Evolutionary conservation across 92 coral and sea anemone genomes (phyloP), one percentile per base, ranked within the genome.

Genomic region (Porites rus): DNA sequence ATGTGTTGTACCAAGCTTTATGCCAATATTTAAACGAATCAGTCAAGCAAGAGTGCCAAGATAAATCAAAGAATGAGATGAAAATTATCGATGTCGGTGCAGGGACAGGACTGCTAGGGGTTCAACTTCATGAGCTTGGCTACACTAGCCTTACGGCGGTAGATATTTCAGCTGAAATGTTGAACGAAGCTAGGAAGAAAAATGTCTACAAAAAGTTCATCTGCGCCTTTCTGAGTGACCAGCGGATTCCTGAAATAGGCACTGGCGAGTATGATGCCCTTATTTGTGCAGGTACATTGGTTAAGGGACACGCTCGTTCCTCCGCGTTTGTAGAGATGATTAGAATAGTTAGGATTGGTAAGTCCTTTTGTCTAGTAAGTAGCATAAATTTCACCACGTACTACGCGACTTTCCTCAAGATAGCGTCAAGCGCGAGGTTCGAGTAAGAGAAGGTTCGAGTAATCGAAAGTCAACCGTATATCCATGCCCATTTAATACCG

Each of bases 21-120:
- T 50, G 51, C 4, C 17, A 69, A 69, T 38, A 21, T 69, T 69
- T 69, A 38, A 38, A 69, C 31, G 51, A 38, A 19, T 31, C 74
- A 38, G 13, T 69, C 17, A 25, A 14, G 46, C 18, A 22, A 10
- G 74, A 16, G 12, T 72, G 46, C 50, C 59, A n/a, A 17, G 20
- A 72, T 10, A 72, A 14, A 7, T 20, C 76, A 6, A 72, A 72
- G 50, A 10, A 72, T 72, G 19, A 31, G 18, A 54, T 72, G 10
- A 72, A 72, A 72, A 72, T 72, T 24, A 72, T 72, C 7, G 76
- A 72, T 21, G 76, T 58, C n/a, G 76, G 76, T 14, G 76, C 76
- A 4, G 58, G 76, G 17, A 72, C 76, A 11, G 76, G 76, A 8
- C 19, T n/a, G 21, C 5, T n/a, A 43, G 76, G 20, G n/a, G 16